Percentiles rank a stretch among this genome's conserved stretches.
These are phyloP conservation scores for Orussus abietinus DNA, from an alignment of 1,140 invertebrate species.

Conservation along the genomic window DNA sequence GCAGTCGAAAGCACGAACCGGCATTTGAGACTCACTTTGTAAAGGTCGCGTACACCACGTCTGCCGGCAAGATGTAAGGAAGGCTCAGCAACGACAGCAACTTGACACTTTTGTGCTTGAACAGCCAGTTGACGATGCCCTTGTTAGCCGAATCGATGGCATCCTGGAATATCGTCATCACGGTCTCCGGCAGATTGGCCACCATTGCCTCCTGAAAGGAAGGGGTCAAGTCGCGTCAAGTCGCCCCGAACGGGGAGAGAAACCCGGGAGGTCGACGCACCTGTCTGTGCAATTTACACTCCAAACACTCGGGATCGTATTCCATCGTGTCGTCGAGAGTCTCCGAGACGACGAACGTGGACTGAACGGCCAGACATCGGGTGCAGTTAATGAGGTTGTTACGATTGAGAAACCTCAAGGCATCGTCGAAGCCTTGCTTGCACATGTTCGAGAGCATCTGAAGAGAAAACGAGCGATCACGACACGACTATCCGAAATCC, in stretches of 20 bases:
- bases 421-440: constrained; percentile 96
- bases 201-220: constrained; percentile 72
- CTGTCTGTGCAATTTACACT: constrained; percentile 80
- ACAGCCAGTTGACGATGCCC: constrained; percentile 85
- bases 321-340: constrained; percentile 65
- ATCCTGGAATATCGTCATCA: constrained; percentile 83
- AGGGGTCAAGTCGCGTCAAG: no score
- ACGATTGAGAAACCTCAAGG: constrained; percentile 84
- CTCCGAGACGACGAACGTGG: constrained; percentile 74
- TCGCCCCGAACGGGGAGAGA: no score
- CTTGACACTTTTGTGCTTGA: constrained; percentile 76
- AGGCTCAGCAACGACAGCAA: constrained; percentile 74
- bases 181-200: constrained; percentile 81
- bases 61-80: constrained; percentile 80
- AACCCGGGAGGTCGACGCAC: no score
- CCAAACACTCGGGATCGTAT: constrained; percentile 77
- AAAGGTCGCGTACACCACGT: constrained; percentile 78
- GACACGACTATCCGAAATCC: neutral
- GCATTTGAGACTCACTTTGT: constrained; percentile 80
- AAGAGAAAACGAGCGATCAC: constrained; percentile 17
- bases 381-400: constrained; percentile 88
- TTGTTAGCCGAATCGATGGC: constrained; percentile 88
- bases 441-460: constrained; percentile 85
- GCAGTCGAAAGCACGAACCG: no score
- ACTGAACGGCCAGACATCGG: constrained; percentile 76